Base-by-base conservation (phyloP, 2,888 invertebrate genomes). In the Choreutis nemorana region DNA sequence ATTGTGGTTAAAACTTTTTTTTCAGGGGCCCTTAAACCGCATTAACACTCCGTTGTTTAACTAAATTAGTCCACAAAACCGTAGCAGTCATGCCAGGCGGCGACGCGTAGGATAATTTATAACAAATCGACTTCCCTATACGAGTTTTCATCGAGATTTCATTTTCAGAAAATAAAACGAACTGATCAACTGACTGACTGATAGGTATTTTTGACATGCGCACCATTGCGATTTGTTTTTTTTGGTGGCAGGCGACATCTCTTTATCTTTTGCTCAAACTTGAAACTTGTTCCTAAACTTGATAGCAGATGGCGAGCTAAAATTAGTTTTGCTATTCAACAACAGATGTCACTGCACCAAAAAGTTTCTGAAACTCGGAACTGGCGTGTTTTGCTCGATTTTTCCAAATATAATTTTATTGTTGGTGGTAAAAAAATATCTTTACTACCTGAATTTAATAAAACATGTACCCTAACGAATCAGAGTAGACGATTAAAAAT, bases 131-230 rank as follows among this genome's bases (percentile, higher is more conserved):
- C 63, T 56, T 55, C n/a, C n/a, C n/a, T n/a, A n/a, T n/a, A n/a
- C n/a, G n/a, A n/a, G 61, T 53, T 66, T 65, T 62, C n/a, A n/a
- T n/a, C n/a, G n/a, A n/a, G n/a, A n/a, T n/a, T n/a, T 51, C 50
- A 59, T 61, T 61, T 27, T 61, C 65, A 62, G 66, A 59, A 72
- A 73, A 65, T 70, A 67, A 68, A 73, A 67, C 61, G 66, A 64
- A 57, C 55, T 57, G 50, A 50, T 66, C 72, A 73, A 67, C 61
- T 66, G 63, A 57, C 55, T 57, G 50, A 50, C 66, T 73, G 73
- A 73, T 71, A 71, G 54, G 51, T 65, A 63, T 50, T 70, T 70
- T 66, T 73, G 77, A 75, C 77, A 77, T 77, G 77, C 77, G 77
- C 70, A 70, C 45, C 50, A 49, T 54, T 45, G 44, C 45, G 32